Conservation (phyloP, 2,888 invertebrate species). For the Archaeoteleia sp. region DNA sequence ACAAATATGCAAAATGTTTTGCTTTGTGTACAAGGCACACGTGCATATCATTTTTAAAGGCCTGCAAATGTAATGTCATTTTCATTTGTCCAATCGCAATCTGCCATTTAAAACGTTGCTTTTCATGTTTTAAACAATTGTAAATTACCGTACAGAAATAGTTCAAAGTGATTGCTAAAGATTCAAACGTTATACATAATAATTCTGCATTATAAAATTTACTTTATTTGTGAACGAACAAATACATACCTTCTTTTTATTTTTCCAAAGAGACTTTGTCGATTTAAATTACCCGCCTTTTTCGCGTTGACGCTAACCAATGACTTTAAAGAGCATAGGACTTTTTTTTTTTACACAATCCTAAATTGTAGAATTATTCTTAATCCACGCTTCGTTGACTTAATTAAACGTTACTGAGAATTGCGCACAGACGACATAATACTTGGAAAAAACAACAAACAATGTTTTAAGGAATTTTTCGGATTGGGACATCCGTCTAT, state of each 20-base stretch:
- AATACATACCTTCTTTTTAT: too few species aligned
- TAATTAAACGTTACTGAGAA: neutral
- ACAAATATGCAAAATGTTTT: conserved; percentile 5
- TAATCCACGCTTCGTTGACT: neutral
- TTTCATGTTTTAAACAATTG: too few species aligned
- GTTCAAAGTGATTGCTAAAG: too few species aligned
- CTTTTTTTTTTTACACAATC: conserved; percentile 1
- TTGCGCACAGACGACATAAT: neutral
- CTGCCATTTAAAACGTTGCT: neutral
- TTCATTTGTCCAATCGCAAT: neutral
- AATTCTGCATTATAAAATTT: too few species aligned
- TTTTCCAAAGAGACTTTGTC: too few species aligned
- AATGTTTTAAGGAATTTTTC: too few species aligned
- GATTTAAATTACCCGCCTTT: neutral
- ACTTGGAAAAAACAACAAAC: too few species aligned
- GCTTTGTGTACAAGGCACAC: conserved; percentile 44
- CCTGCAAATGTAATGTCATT: conserved; percentile 32
- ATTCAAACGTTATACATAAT: too few species aligned
- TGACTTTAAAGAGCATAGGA: too few species aligned
- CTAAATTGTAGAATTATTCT: neutral
- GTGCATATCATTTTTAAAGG: conserved; percentile 44
- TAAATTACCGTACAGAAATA: too few species aligned
- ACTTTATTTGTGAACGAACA: neutral
- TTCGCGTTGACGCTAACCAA: neutral
- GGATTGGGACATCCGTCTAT: too few species aligned